Conservation (phyloP, 1,140 invertebrate species). For the Cephus cinctus region DNA sequence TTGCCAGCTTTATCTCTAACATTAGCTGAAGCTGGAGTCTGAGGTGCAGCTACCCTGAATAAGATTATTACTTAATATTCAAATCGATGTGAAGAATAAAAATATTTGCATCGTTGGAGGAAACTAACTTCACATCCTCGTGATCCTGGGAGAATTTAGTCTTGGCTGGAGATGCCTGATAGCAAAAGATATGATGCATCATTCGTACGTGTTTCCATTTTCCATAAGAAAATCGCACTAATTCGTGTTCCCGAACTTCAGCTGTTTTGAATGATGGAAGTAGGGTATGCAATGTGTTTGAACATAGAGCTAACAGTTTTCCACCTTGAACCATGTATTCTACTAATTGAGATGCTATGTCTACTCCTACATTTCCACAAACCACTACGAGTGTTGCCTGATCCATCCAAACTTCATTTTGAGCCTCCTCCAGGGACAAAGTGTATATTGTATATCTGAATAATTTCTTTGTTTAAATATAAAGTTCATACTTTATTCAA, state of each 20-base stretch:
- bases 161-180: conserved; percentile 77
- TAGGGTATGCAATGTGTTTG: conserved; percentile 75
- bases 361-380: conserved; percentile 69
- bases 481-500: too few relatives aligned
- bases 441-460: conserved; percentile 75
- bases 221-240: conserved; percentile 79
- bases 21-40: conserved; percentile 58
- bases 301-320: conserved; percentile 77
- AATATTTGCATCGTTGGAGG: too few relatives aligned
- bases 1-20: conserved; percentile 67
- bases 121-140: conserved; percentile 59
- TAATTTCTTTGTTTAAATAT: conserved; percentile 2
- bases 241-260: conserved; percentile 77
- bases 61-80: too few relatives aligned
- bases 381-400: conserved; percentile 75
- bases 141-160: conserved; percentile 74
- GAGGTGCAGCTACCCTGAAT: conserved; percentile 45
- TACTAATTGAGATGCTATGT: conserved; percentile 65
- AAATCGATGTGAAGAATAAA: too few relatives aligned
- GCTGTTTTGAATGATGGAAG: conserved; percentile 78
- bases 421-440: conserved; percentile 63
- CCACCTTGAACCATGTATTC: conserved; percentile 75
- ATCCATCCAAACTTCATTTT: conserved; percentile 67
- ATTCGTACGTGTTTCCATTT: conserved; percentile 80
- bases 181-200: conserved; percentile 85